Evolutionary conservation across 2,113 vertebrate species (phyloP), one percentile per base, ranked within the genome.

Genomic region (Sturnira hondurensis): DNA sequence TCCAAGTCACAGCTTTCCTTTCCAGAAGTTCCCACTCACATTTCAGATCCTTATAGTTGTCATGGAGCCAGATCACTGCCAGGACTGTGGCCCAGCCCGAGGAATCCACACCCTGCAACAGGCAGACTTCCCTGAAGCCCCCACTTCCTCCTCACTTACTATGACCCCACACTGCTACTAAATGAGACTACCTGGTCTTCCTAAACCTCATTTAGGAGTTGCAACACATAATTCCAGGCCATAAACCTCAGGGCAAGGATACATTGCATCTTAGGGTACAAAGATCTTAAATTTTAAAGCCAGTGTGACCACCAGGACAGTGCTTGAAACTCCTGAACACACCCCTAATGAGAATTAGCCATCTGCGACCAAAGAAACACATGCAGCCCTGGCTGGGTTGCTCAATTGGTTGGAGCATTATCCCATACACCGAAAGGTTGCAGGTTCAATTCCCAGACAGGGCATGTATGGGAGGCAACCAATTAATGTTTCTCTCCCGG

Each of bases 11-110:
- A 95, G 98, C 98, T 90, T 99, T 99, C 67, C 97, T 92, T 73
- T 98, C 98, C 97, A 99, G 97, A 87, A 99, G 98, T 73, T 99
- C 98, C 99, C 99, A 99, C 94, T 99, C 99, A 1, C 97, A 97
- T 78, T 97, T 96, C 67, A 91, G 82, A 7, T 98, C 98, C 47
- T 84, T 89, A 74, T 97, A 97, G 12, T 96, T 98, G 4, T 81
- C 92, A 68, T 99, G 97, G 28, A 99, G 98, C 99, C 99, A 99
- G 52, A 99, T 92, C 94, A 99, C 96, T 26, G 98, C 99, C 96
- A 99, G 96, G 36, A 99, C 84, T 4, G 99, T 99, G 76, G 98
- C 99, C 99, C 99, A 99, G 56, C 97, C 97, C 0, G 97, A 95
- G 31, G 94, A 15, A 4, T 98, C 97, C 4, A 70, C 45, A 16